Conservation (phyloP, 2,113 vertebrate genomes). For the Megaceryle torquata region DNA sequence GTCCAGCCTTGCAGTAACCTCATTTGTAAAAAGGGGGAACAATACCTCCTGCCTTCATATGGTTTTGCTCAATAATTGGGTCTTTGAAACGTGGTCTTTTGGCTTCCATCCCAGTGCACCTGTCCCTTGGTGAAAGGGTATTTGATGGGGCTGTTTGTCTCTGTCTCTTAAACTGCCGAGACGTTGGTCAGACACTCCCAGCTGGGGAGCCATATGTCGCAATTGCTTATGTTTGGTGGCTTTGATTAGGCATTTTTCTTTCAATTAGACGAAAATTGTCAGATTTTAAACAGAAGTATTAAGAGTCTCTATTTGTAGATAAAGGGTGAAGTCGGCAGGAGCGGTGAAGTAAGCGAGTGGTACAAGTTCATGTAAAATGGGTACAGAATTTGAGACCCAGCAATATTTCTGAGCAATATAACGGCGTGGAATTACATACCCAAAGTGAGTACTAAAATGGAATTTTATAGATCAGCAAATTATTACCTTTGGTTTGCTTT, state of each 20-base stretch:
- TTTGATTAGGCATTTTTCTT: conserved; percentile 14
- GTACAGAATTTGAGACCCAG: neutral
- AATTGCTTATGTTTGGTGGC: neutral
- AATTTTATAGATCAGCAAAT: neutral
- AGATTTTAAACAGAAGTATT: neutral
- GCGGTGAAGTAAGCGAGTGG: neutral
- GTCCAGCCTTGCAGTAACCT: neutral
- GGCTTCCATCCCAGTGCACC: neutral
- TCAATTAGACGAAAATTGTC: neutral
- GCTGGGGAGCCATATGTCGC: conserved; percentile 19
- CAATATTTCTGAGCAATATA: neutral
- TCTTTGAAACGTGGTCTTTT: neutral
- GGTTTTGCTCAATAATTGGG: neutral
- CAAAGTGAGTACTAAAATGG: too few species aligned
- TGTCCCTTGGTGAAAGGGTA: neutral
- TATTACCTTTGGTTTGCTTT: neutral
- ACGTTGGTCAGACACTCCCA: neutral
- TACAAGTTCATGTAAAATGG: neutral
- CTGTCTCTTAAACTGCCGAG: neutral
- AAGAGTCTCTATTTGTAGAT: neutral
- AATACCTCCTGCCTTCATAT: neutral
- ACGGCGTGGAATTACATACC: neutral
- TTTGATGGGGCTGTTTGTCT: neutral
- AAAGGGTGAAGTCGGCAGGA: neutral
- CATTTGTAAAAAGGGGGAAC: neutral